Base-by-base conservation (phyloP, 1,140 invertebrate genomes). In the Drosophila melanica region DNA sequence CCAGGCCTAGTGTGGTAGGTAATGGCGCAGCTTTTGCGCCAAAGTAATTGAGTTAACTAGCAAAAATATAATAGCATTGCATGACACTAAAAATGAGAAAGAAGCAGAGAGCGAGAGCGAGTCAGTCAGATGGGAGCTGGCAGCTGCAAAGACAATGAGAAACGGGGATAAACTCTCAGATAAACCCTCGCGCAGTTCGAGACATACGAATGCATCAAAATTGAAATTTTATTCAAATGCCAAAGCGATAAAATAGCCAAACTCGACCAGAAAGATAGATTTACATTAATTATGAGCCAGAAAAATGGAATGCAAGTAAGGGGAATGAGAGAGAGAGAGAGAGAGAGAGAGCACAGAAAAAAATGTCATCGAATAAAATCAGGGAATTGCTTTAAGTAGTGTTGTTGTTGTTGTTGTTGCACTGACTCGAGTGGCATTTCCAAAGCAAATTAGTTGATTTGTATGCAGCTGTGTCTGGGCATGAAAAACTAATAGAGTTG, bases 401-500 rank as follows among this genome's bases (percentile, higher is more conserved):
- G 30, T 33, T 33, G 30, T 30, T 30, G 30, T 30, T 5, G 30
- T 59, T 33, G 62, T 39, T 42, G 68, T 23, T 45, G 39, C 55
- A 58, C 39, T 30, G 55, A 44, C 20, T 39, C 18, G 33, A 53
- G 47, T 53, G 39, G 62, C 57, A 63, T 69, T 64, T 75, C 59
- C 35, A 51, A 63, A 58, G 47, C 59, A 86, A 86, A 86, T 86
- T 86, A 86, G 81, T 81, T 79, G 82, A 86, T 85, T 85, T 86
- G 77, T 86, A 85, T 85, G 81, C 81, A 66, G 58, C 42, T 47
- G 41, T 20, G 72, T 2, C 57, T 30, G 54, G 53, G 51, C 58
- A 59, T 62, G 82, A 58, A 86, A 86, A 86, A 75, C 82, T 86
- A 86, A 86, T 86, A 86, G 82, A 86, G 81, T 86, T 86, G 81